phyloP scores from a whole-genome alignment of 1,140 invertebrate species.

The Pogonognathellus flavescens region DNA sequence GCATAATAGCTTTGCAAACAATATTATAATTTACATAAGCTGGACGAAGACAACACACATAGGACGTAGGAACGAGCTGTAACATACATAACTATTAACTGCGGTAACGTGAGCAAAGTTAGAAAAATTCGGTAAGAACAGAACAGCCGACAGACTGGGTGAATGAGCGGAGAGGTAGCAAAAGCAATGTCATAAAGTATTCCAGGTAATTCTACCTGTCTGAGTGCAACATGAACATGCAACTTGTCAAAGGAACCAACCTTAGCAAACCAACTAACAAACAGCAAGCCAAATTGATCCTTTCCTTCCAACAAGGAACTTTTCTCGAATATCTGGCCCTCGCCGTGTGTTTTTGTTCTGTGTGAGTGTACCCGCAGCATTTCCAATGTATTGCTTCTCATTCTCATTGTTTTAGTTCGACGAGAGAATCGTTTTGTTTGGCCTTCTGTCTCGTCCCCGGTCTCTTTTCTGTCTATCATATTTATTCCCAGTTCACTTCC shows the following conservation, averaged over 20 bases:
- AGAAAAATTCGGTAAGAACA: background rate
- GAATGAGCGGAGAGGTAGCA: background rate
- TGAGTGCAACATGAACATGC: slow-evolving; percentile 39
- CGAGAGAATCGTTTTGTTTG: background rate
- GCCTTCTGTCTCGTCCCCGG: background rate
- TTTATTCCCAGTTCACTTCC: background rate
- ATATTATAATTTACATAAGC: slow-evolving; percentile 20
- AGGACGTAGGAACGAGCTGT: background rate
- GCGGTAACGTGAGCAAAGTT: background rate
- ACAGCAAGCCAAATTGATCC: slow-evolving; percentile 1
- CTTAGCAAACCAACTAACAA: background rate
- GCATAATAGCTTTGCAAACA: slow-evolving; percentile 32
- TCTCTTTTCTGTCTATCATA: background rate
- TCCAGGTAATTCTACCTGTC: slow-evolving; percentile 44
- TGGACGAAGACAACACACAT: background rate
- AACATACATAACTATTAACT: background rate
- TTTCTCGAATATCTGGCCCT: background rate
- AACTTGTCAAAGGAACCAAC: slow-evolving; percentile 36
- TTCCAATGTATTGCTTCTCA: background rate
- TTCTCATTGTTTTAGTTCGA: too few relatives aligned
- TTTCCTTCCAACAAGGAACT: background rate
- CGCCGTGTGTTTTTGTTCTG: too few relatives aligned
- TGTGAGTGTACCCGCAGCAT: background rate
- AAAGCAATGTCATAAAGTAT: slow-evolving; percentile 43
- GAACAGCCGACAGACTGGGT: slow-evolving; percentile 13